Evolutionary conservation across 23 tunicate genomes (phyloP).

Genomic region (Aplidium turbinatum): DNA sequence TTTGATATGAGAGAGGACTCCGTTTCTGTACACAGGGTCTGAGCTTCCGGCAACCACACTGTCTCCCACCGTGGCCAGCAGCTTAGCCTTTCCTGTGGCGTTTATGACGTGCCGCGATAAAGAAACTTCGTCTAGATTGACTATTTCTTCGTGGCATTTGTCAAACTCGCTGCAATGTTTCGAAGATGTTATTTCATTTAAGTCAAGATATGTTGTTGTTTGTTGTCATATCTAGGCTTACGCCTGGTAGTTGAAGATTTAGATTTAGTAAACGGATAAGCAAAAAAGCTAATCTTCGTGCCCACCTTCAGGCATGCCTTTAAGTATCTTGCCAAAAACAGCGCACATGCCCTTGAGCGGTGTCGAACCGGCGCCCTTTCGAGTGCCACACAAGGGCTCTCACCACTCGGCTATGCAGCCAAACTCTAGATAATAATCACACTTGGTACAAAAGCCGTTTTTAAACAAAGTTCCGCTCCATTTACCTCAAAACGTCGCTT

Average conservation of each 20-base stretch:
- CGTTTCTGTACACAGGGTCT: slow-evolving; percentile 62
- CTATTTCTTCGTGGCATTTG: slow-evolving; percentile 65
- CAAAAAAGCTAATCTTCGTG: background rate
- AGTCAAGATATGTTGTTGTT: background rate
- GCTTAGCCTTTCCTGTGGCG: slow-evolving; percentile 54
- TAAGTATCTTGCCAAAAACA: no score
- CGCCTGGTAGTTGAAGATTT: no score
- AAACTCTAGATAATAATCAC: background rate
- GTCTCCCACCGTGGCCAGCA: slow-evolving; percentile 38
- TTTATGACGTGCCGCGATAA: slow-evolving; percentile 31
- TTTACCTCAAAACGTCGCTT: slow-evolving; percentile 41
- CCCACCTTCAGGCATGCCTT: no score
- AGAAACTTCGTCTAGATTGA: slow-evolving; percentile 45
- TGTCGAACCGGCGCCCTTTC: no score
- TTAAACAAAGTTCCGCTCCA: no score
- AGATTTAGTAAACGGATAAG: background rate
- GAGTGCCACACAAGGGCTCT: no score
- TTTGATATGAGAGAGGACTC: slow-evolving; percentile 54
- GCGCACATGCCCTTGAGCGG: no score
- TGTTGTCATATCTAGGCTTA: no score
- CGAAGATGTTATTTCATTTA: background rate
- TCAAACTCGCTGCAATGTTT: slow-evolving; percentile 39
- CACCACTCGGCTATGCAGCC: no score
- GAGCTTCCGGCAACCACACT: slow-evolving; percentile 25
- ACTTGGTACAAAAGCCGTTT: no score